Base-by-base conservation (phyloP, 2,797 vertebrate species). In the Sphenodon punctatus region DNA sequence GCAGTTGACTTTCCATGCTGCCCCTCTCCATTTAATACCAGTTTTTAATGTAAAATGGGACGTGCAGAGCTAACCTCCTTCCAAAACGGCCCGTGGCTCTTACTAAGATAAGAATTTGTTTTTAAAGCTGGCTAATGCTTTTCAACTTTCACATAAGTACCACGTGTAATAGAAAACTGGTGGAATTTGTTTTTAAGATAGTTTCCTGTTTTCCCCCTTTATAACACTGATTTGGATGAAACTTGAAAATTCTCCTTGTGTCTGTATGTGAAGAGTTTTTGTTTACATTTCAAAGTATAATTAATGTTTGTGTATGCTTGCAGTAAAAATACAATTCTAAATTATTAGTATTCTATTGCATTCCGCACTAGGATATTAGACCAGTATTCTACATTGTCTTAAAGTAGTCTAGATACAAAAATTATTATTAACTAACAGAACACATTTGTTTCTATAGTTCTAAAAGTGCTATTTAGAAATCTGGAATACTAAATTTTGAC, bases 1-100 rank as follows among this genome's bases (percentile, higher is more conserved):
- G 74, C 81, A 88, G 88, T 93, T 94, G 94, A 89, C 43, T 73
- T 72, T 92, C 86, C 90, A 88, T 7, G 88, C 89, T 92, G 53
- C 72, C 79, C 92, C 77, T 84, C 87, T 80, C 75, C 87, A 73
- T 91, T 93, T 93, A 92, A 94, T 91, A 94, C 88, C 71, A 83
- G 82, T 92, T 95, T n/a, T 95, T 95, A 89, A 94, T 92, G 95
- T 93, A 92, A 94, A 93, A 93, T 32, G 78, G 63, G 67, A 90
- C 90, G 85, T 82, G 85, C 91, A 95, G 85, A 94, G 91, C 84
- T 88, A 91, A 95, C 87, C 32, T 81, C 68, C 39, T 17, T 39
- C 41, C 41, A 30, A 58, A 79, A 75, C 73, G 36, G n/a, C n/a
- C n/a, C n/a, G n/a, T n/a, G n/a, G 6, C 10, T 6, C 78, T 45